phyloP scores from a whole-genome alignment of 2,888 invertebrate species.

The Spicauda simplicius region DNA sequence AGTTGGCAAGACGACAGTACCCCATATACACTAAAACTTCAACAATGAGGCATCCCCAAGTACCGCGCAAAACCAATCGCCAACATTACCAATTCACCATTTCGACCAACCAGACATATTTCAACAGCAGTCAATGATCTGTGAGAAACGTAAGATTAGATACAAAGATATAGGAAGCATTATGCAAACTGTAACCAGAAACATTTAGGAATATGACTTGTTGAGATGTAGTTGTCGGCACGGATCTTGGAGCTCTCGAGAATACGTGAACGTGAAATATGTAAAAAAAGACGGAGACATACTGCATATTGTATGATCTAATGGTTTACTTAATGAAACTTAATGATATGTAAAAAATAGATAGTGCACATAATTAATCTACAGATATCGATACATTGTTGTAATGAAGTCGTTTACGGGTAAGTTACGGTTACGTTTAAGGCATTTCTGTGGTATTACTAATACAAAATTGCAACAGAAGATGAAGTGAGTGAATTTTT shows the following conservation, averaged over 20 bases:
- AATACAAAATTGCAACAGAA: too few species aligned
- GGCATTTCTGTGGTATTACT: too few species aligned
- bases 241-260: not conserved
- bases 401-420: too few species aligned
- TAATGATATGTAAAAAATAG: too few species aligned
- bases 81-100: slow-evolving; percentile 21
- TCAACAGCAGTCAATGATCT: slow-evolving; percentile 10
- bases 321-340: too few species aligned
- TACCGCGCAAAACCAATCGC: slow-evolving; percentile 15
- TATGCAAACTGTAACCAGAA: slow-evolving; percentile 11
- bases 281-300: too few species aligned
- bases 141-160: slow-evolving; percentile 33
- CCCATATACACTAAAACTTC: slow-evolving; percentile 18
- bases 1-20: slow-evolving; percentile 15
- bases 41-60: slow-evolving; percentile 21
- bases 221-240: not conserved
- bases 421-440: too few species aligned
- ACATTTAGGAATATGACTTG: slow-evolving; percentile 3
- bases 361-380: too few species aligned
- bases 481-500: too few species aligned
- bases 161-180: slow-evolving; percentile 26
- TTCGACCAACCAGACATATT: slow-evolving; percentile 22
- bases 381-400: too few species aligned
- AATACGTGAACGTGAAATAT: not conserved
- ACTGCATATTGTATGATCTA: too few species aligned